Percentiles rank a stretch among this genome's conserved stretches.
Conservation (phyloP, 2,113 vertebrate species). For the Gasterosteus nipponicus region DNA sequence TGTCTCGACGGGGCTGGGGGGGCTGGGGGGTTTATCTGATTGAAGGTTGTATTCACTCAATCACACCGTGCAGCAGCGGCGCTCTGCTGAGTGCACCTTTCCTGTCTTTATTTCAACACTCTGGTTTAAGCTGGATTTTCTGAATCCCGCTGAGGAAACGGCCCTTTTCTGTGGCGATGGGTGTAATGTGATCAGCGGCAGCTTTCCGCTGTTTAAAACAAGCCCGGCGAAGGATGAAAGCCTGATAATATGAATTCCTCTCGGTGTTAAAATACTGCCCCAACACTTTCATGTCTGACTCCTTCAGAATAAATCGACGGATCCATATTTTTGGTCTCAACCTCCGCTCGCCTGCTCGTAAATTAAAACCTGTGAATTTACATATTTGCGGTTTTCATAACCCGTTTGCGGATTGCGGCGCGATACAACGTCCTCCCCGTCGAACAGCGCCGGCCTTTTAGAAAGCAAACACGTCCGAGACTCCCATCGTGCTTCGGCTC, state of each 20-base stretch:
- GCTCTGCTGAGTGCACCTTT: too few relatives aligned
- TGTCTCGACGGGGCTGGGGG: too few relatives aligned
- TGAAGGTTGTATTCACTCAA: neutral
- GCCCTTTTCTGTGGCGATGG: neutral
- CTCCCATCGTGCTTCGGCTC: neutral
- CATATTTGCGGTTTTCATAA: neutral
- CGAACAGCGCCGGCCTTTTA: neutral
- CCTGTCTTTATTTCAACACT: neutral
- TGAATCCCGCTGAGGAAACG: neutral
- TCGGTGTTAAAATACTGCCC: neutral
- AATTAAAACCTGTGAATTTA: neutral
- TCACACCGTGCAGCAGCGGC: too few relatives aligned
- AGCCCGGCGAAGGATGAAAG: neutral
- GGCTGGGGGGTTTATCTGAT: too few relatives aligned
- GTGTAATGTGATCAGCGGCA: neutral
- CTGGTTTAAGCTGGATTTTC: neutral
- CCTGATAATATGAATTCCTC: neutral
- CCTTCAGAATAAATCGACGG: neutral
- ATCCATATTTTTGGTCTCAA: neutral
- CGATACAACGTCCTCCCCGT: slow-evolving; percentile 4
- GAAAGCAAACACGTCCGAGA: slow-evolving; percentile 30
- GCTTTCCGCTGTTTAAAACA: neutral
- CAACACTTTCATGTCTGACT: neutral
- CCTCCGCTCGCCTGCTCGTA: neutral
- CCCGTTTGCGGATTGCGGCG: neutral